These are phyloP conservation scores for Benitochromis conjunctus DNA, from an alignment of 2,113 vertebrate genomes.

Conservation along the genomic window DNA sequence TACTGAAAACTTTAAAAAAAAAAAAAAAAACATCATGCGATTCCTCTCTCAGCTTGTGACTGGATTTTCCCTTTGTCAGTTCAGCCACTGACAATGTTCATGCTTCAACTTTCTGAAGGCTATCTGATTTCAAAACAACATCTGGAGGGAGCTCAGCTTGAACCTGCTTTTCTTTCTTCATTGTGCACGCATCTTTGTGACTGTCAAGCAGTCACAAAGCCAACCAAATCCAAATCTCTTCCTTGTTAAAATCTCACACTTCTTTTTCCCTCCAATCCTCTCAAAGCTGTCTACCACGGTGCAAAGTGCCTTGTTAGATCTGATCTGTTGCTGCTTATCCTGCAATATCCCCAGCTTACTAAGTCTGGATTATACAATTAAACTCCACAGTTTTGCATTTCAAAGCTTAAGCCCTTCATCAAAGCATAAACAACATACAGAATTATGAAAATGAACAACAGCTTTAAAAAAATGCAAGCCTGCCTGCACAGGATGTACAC, in stretches of 20 bases:
- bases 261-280: conserved; percentile 24
- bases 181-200: conserved; percentile 23
- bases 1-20: too few relatives aligned
- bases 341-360: conserved; percentile 24
- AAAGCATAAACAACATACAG: conserved; percentile 5
- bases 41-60: background rate
- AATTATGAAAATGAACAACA: background rate
- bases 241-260: conserved; percentile 62
- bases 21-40: background rate
- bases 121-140: conserved; percentile 33
- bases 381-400: conserved; percentile 45
- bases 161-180: conserved; percentile 30
- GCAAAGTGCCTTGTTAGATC: conserved; percentile 60
- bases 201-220: conserved; percentile 41
- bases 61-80: background rate
- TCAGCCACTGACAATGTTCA: background rate
- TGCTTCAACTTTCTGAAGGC: conserved; percentile 15
- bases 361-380: conserved; percentile 56
- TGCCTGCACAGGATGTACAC: background rate
- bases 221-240: conserved; percentile 50
- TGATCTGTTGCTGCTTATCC: conserved; percentile 26
- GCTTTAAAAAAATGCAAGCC: background rate
- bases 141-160: conserved; percentile 23
- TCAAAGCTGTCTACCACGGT: conserved; percentile 45
- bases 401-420: conserved; percentile 40